These are phyloP conservation scores for Psettodes erumei DNA, from an alignment of 2,113 vertebrate species.

Conservation along the genomic window DNA sequence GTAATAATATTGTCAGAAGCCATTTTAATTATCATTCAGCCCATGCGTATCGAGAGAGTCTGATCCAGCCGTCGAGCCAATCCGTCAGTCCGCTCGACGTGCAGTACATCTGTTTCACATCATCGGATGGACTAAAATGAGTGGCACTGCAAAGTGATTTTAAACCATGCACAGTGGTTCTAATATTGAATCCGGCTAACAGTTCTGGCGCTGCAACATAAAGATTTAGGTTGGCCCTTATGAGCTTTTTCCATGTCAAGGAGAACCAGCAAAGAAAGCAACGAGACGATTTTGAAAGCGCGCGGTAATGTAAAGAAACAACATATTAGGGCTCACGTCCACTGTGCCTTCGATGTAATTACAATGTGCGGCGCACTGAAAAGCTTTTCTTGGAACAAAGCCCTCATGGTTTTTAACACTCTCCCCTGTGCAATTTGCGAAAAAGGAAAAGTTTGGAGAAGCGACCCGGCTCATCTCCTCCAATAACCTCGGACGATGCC, in stretches of 20 bases:
- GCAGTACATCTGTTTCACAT: constrained; percentile 42
- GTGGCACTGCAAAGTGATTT: constrained; percentile 42
- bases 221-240: constrained; percentile 7
- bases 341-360: background rate
- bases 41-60: constrained; percentile 38
- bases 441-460: constrained; percentile 31
- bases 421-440: constrained; percentile 25
- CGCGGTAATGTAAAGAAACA: constrained; percentile 12
- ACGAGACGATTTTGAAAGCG: background rate
- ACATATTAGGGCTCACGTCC: background rate
- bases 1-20: constrained; percentile 46
- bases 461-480: constrained; percentile 58
- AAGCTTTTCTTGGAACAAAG: constrained; percentile 15
- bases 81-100: constrained; percentile 41
- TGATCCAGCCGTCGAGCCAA: constrained; percentile 50
- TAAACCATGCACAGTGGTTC: constrained; percentile 32
- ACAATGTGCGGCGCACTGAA: constrained; percentile 3
- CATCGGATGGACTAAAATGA: constrained; percentile 46
- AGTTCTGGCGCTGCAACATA: constrained; percentile 3
- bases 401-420: constrained; percentile 20
- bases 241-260: background rate
- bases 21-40: constrained; percentile 55
- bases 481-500: constrained; percentile 59
- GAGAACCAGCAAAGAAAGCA: background rate
- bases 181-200: constrained; percentile 33